Percentiles rank a stretch among this genome's conserved stretches.
Evolutionary conservation across 2,113 vertebrate species (phyloP).

Genomic region (Cyanistes caeruleus): DNA sequence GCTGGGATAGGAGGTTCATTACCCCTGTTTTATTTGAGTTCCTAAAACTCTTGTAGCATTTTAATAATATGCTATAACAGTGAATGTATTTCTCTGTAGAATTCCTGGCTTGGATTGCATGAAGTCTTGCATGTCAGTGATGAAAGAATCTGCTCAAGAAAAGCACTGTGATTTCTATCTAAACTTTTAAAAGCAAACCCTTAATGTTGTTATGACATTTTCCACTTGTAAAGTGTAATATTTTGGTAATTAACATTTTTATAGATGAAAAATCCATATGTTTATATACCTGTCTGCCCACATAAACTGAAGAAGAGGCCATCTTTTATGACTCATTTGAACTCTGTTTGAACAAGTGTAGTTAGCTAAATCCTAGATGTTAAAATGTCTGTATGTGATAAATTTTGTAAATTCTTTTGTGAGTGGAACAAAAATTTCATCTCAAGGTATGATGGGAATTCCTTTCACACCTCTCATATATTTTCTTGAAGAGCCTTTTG

Average conservation of each 20-base stretch:
- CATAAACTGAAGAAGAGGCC: neutral
- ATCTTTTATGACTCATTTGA: neutral
- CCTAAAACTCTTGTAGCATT: neutral
- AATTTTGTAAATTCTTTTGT: neutral
- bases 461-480: neutral
- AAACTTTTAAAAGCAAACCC: neutral
- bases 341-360: neutral
- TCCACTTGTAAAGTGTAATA: neutral
- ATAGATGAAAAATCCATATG: accelerated
- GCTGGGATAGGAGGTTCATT: neutral
- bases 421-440: neutral
- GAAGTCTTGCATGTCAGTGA: neutral
- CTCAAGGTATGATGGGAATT: neutral
- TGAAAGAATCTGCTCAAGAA: neutral
- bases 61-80: neutral
- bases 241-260: neutral
- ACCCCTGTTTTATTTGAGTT: neutral
- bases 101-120: neutral
- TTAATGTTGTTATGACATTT: neutral
- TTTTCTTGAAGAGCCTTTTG: neutral
- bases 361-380: neutral
- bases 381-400: neutral
- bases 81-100: neutral
- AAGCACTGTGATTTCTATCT: neutral
- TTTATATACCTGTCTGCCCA: neutral